Base-by-base conservation (phyloP, 2,888 invertebrate species). In the Lordiphosa fenestrarum region DNA sequence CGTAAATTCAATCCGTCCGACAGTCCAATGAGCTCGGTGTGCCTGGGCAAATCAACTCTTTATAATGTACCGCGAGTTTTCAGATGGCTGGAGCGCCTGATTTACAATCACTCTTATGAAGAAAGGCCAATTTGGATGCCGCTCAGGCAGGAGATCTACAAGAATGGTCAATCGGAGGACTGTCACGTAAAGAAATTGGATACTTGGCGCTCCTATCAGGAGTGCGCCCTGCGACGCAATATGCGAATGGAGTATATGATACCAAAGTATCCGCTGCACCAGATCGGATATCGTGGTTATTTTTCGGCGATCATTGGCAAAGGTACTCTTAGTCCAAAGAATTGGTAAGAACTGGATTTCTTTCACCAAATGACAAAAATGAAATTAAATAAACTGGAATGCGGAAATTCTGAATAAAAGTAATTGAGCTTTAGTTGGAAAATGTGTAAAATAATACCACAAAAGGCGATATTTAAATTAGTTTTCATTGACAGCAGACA, bases 11-110 rank as follows among this genome's bases (percentile, higher is more conserved):
- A 53, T 13, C 56, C 44, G 9, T 10, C 25, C 10, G 56, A 46
- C 0, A 5, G 3, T 1, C 0, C 2, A 0, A 4, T 21, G 6
- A 37, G 35, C 0, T 36, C 30, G 1, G 62, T 70, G 2, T 71
- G 67, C 12, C 0, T 42, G 2, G 52, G 36, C 3, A 47, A 1
- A 6, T 46, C 50, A 1, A 59, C 64, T 1, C 5, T 53, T 6
- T 64, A 59, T 6, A 59, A 69, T 35, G 2, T 2, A 0, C 57
- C 57, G 0, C 21, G 4, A 7, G 13, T 66, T 0, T 19, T 5
- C 7, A 0, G 30, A 0, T 69, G 63, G 58, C n/a, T 63, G n/a
- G 0, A 36, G 0, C 19, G 10, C 6, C 13, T 9, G 2, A 0
- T 12, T 13, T 19, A n/a, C 9, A 36, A 47, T 12, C 1, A 5